Evolutionary conservation across 2,113 vertebrate species (phyloP).

Genomic region (Emberiza fucata): DNA sequence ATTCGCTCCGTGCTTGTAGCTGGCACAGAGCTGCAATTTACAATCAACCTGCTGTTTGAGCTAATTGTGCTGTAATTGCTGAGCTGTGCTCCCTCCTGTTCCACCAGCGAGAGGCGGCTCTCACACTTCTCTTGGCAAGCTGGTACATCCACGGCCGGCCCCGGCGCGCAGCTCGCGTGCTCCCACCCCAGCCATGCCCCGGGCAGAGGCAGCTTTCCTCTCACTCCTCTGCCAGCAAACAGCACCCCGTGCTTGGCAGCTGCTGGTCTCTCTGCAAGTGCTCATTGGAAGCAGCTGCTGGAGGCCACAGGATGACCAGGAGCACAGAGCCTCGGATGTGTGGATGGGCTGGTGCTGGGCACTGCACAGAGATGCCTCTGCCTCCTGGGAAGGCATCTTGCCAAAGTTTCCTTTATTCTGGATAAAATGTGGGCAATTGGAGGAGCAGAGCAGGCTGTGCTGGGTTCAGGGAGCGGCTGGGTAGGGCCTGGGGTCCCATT

Average conservation of each 20-base stretch:
- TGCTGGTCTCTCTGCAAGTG: neutral
- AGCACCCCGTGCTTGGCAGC: neutral
- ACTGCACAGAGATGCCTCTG: neutral
- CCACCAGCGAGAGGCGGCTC: neutral
- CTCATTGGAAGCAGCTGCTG: neutral
- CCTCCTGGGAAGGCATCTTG: neutral
- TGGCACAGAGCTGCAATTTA: slow-evolving; percentile 55
- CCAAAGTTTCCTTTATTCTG: neutral
- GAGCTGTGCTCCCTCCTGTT: slow-evolving; percentile 43
- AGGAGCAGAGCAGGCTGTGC: neutral
- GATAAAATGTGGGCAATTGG: neutral
- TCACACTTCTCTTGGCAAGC: neutral
- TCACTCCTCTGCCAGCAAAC: neutral
- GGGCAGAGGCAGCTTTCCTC: neutral
- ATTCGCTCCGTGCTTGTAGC: neutral
- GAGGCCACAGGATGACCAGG: neutral
- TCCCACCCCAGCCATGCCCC: neutral
- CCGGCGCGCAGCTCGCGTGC: neutral
- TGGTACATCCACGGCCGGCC: neutral
- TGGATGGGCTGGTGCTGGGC: neutral
- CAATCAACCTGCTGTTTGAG: slow-evolving; percentile 61
- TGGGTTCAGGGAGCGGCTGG: rapidly evolving
- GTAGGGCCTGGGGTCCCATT: neutral
- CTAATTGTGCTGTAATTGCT: slow-evolving; percentile 64
- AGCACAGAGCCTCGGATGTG: rapidly evolving